These are phyloP conservation scores for Ennomos quercinarius DNA, from an alignment of 2,888 invertebrate genomes.

Conservation along the genomic window DNA sequence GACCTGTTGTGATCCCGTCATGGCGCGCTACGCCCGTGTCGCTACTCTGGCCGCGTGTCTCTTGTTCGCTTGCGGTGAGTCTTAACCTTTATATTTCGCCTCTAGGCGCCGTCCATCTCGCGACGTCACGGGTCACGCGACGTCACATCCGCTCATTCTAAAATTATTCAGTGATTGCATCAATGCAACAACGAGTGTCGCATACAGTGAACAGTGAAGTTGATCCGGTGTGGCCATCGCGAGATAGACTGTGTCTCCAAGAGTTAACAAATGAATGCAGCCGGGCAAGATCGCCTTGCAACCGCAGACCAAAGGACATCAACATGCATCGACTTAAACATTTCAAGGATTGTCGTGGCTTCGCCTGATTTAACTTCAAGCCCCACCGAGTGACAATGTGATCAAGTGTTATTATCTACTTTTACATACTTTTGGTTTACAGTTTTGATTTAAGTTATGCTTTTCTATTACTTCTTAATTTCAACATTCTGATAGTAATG, in stretches of 20 bases:
- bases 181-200: slow-evolving; percentile 61
- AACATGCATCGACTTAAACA: slow-evolving; percentile 58
- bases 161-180: slow-evolving; percentile 70
- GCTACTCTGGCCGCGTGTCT: slow-evolving; percentile 85
- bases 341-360: slow-evolving; percentile 73
- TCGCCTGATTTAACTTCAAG: slow-evolving; percentile 58
- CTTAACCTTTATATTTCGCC: slow-evolving; percentile 81
- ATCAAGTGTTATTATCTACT: slow-evolving; percentile 43
- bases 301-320: slow-evolving; percentile 70
- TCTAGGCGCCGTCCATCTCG: slow-evolving; percentile 77
- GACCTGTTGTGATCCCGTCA: slow-evolving; percentile 86
- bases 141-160: slow-evolving; percentile 64
- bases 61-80: slow-evolving; percentile 85
- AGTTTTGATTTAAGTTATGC: neutral
- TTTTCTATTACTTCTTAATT: neutral
- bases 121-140: slow-evolving; percentile 76
- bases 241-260: slow-evolving; percentile 73
- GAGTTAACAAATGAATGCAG: slow-evolving; percentile 68
- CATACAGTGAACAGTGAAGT: slow-evolving; percentile 80
- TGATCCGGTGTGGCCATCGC: slow-evolving; percentile 65
- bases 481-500: neutral
- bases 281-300: slow-evolving; percentile 68
- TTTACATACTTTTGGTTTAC: too few species aligned
- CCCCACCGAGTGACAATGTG: slow-evolving; percentile 56
- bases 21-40: slow-evolving; percentile 86